Percentiles rank a stretch among this genome's conserved stretches.
phyloP scores from a whole-genome alignment of 2,113 vertebrate genomes.

The Apaloderma vittatum region DNA sequence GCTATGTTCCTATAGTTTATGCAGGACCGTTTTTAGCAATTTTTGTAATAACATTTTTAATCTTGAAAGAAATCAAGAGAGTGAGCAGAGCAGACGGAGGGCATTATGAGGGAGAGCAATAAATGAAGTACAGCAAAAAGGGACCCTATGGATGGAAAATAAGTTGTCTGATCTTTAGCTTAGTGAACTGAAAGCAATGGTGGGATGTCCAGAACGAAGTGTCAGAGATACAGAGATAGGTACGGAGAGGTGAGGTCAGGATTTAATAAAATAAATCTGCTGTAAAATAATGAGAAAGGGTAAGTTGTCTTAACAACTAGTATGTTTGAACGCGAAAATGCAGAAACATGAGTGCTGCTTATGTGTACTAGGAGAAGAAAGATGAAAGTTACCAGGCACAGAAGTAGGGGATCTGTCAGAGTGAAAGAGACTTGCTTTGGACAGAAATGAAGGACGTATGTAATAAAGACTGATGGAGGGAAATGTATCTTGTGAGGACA shows the following conservation, averaged over 20 bases:
- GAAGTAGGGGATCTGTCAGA: not conserved
- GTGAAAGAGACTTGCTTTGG: not conserved
- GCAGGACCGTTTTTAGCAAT: not conserved
- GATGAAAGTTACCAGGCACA: not conserved
- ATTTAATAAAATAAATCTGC: not conserved
- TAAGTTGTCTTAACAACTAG: not conserved
- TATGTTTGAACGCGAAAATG: not conserved
- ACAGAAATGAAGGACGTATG: not conserved
- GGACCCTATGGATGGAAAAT: not conserved
- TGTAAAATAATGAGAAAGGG: not conserved
- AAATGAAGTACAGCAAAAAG: not conserved
- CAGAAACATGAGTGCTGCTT: not conserved
- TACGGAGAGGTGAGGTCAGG: not conserved
- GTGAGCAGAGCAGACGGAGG: not conserved
- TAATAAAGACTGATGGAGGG: not conserved
- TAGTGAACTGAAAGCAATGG: not conserved
- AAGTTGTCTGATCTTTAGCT: not conserved
- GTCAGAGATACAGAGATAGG: not conserved
- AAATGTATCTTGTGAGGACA: not conserved
- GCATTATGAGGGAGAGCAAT: not conserved
- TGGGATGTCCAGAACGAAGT: not conserved
- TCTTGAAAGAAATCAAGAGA: not conserved
- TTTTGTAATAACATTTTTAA: not conserved
- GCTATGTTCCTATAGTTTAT: not conserved
- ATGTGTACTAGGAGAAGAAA: not conserved